phyloP scores from a whole-genome alignment of 2,888 invertebrate genomes.

The Pollenia griseotomentosa region DNA sequence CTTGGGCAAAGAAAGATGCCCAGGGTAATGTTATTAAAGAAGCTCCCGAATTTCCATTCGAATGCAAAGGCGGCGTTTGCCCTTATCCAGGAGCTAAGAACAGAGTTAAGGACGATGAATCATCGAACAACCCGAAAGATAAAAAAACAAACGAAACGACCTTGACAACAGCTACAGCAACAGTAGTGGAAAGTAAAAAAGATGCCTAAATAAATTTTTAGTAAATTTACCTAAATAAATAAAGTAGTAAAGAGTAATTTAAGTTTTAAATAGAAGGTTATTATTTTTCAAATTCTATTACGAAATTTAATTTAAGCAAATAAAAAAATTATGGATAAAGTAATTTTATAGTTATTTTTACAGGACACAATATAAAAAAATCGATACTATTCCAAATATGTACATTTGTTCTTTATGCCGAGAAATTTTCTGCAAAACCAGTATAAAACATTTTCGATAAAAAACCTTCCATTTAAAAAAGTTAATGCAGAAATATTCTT shows the following conservation, averaged over 20 bases:
- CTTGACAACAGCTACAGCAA: neutral
- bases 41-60: conserved; percentile 86
- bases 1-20: conserved; percentile 89
- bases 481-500: no score
- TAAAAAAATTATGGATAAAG: no score
- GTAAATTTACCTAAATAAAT: neutral
- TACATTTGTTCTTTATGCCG: no score
- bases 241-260: neutral
- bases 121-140: neutral
- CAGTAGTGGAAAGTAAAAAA: conserved; percentile 57
- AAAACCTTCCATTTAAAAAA: no score
- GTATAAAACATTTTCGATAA: no score
- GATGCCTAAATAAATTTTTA: conserved; percentile 49
- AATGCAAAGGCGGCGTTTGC: conserved; percentile 87
- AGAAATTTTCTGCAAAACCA: no score
- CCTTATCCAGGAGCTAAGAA: conserved; percentile 79
- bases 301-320: no score
- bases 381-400: no score
- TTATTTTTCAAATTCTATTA: no score
- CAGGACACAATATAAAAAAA: no score
- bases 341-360: no score
- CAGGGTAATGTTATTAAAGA: conserved; percentile 85
- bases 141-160: conserved; percentile 1
- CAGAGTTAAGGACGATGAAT: conserved; percentile 28
- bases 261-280: no score